Percentiles rank a stretch among this genome's conserved stretches.
phyloP scores from a whole-genome alignment of 2,888 invertebrate species.

The Sminthurinus aureus region DNA sequence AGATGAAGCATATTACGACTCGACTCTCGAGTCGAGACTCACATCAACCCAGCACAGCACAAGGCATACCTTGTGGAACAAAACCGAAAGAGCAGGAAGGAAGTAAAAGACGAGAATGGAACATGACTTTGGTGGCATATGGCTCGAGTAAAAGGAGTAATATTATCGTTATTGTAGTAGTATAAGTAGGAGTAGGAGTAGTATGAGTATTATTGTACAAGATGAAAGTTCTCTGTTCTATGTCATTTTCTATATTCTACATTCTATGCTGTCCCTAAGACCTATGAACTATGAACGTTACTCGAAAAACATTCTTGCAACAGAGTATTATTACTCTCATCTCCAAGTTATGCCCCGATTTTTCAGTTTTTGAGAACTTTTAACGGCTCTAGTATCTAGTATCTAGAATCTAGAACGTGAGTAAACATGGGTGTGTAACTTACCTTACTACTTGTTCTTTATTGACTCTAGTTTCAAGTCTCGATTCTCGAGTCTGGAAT shows the following conservation, averaged over 20 bases:
- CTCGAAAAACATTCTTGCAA: constrained; percentile 10
- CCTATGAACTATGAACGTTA: too few relatives aligned
- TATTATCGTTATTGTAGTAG: background rate
- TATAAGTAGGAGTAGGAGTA: too few relatives aligned
- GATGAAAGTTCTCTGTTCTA: background rate
- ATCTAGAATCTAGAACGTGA: too few relatives aligned
- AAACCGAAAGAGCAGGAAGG: constrained; percentile 12
- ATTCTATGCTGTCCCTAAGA: background rate
- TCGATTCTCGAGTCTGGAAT: too few relatives aligned
- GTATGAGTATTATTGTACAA: too few relatives aligned
- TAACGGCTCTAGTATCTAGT: constrained; percentile 12
- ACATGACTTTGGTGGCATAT: constrained; percentile 28
- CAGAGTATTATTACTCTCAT: constrained; percentile 14
- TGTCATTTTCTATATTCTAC: background rate
- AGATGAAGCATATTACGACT: background rate
- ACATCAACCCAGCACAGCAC: background rate
- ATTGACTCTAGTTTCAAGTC: too few relatives aligned
- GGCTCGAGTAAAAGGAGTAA: background rate
- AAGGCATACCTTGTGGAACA: background rate
- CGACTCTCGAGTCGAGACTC: background rate
- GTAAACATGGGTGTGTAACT: too few relatives aligned
- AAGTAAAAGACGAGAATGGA: constrained; percentile 17
- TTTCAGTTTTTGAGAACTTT: constrained; percentile 6
- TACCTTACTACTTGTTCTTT: too few relatives aligned
- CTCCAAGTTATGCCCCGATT: constrained; percentile 23